A percentile compares a stretch with the other conserved stretches of the same genome.
phyloP scores from a whole-genome alignment of 2,797 vertebrate species.

The Falco naumanni region DNA sequence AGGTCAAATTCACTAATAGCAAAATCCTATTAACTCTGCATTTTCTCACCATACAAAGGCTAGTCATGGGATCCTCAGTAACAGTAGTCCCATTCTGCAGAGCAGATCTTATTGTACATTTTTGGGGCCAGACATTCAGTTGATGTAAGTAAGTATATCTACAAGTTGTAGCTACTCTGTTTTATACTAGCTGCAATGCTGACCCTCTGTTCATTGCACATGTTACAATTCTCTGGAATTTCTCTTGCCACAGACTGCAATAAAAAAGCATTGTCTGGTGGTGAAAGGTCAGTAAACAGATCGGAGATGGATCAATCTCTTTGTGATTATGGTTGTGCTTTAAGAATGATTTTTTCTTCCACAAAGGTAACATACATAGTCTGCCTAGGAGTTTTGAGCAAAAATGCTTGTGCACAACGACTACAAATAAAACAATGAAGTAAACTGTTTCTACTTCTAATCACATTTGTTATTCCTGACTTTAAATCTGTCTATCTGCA shows the following conservation, averaged over 20 bases:
- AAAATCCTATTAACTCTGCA: conserved; percentile 74
- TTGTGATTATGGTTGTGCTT: neutral
- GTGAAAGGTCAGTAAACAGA: conserved; percentile 42
- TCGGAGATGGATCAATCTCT: neutral
- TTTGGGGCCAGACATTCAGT: neutral
- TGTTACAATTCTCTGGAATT: conserved; percentile 42
- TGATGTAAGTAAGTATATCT: neutral
- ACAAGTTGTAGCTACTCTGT: neutral
- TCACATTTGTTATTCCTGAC: neutral
- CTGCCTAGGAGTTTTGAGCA: neutral
- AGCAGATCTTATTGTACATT: conserved; percentile 60
- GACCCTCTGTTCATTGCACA: conserved; percentile 47
- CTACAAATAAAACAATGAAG: neutral
- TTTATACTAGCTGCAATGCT: neutral
- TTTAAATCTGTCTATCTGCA: neutral
- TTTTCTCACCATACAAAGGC: conserved; percentile 70
- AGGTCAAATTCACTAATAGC: conserved; percentile 67
- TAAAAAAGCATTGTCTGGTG: conserved; percentile 20
- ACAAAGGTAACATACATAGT: neutral
- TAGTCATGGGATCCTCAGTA: conserved; percentile 60
- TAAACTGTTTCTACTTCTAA: neutral
- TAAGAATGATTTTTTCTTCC: neutral
- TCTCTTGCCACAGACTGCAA: conserved; percentile 10
- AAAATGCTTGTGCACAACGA: neutral
- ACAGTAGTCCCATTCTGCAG: conserved; percentile 58